phyloP scores from a whole-genome alignment of 2,797 vertebrate species.

The Acipenser oxyrinchus region DNA sequence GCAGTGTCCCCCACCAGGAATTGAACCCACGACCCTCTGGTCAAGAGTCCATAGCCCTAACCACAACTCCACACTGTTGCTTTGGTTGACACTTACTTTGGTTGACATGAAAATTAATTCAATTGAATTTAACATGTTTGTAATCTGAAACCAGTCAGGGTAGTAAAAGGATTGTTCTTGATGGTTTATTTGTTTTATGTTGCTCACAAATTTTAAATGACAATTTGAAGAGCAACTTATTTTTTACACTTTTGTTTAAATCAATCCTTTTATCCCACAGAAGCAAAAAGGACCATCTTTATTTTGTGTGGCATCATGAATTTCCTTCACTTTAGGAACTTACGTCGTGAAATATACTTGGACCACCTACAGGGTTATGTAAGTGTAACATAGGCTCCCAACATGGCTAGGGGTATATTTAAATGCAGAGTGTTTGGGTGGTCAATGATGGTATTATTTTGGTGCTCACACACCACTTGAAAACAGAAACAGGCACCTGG shows the following conservation, averaged over 20 bases:
- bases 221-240: background rate
- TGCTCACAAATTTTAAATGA: background rate
- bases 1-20: no score
- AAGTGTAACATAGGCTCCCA: constrained; percentile 22
- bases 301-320: constrained; percentile 65
- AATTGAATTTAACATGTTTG: background rate
- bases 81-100: no score
- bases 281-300: constrained; percentile 48
- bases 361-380: constrained; percentile 57
- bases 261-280: constrained; percentile 32
- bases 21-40: no score
- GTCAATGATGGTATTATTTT: no score
- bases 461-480: no score
- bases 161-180: no score
- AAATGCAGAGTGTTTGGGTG: no score
- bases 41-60: no score
- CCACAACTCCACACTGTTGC: no score
- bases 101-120: no score
- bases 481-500: no score
- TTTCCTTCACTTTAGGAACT: constrained; percentile 62
- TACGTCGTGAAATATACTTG: constrained; percentile 38
- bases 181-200: background rate
- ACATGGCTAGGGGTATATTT: no score
- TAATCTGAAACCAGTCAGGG: background rate
- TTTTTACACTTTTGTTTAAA: background rate